Percentiles rank a stretch among this genome's conserved stretches.
phyloP scores from a whole-genome alignment of 1,140 invertebrate species.

The Thereuonema tuberculata region DNA sequence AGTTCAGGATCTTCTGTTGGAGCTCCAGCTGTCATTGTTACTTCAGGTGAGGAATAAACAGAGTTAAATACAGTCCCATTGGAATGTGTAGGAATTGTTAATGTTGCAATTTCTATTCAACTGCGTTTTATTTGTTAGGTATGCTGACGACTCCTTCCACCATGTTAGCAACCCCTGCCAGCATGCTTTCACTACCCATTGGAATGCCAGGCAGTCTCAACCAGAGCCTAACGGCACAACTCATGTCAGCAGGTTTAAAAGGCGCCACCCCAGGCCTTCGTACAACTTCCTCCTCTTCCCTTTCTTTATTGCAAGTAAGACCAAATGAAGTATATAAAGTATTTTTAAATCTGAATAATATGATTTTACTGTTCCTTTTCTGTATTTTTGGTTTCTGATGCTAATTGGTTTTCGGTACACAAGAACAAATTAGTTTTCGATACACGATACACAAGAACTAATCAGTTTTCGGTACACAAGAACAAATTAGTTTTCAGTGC shows the following conservation, averaged over 20 bases:
- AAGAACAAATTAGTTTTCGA: too few species aligned
- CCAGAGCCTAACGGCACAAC: too few species aligned
- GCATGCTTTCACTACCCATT: slow-evolving; percentile 12
- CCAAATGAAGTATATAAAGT: too few species aligned
- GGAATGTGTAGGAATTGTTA: background rate
- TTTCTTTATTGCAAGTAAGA: slow-evolving; percentile 1
- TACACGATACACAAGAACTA: too few species aligned
- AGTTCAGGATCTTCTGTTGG: slow-evolving; percentile 1
- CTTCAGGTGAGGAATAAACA: slow-evolving; percentile 8
- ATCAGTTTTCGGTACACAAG: too few species aligned
- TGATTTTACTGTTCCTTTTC: too few species aligned
- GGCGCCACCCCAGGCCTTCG: background rate
- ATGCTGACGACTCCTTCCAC: slow-evolving; percentile 6
- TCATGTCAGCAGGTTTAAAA: background rate
- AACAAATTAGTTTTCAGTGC: too few species aligned
- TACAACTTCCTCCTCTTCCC: background rate
- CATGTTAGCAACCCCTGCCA: slow-evolving; percentile 10
- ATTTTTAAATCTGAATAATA: too few species aligned
- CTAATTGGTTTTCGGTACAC: too few species aligned
- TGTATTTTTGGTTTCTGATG: too few species aligned
- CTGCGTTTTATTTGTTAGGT: background rate
- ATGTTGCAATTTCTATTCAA: background rate
- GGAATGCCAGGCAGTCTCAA: slow-evolving; percentile 7
- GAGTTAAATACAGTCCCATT: too few species aligned
- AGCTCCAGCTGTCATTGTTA: background rate